These are phyloP conservation scores for Andinoacara biseriatus DNA, from an alignment of 2,113 vertebrate genomes.

Conservation along the genomic window DNA sequence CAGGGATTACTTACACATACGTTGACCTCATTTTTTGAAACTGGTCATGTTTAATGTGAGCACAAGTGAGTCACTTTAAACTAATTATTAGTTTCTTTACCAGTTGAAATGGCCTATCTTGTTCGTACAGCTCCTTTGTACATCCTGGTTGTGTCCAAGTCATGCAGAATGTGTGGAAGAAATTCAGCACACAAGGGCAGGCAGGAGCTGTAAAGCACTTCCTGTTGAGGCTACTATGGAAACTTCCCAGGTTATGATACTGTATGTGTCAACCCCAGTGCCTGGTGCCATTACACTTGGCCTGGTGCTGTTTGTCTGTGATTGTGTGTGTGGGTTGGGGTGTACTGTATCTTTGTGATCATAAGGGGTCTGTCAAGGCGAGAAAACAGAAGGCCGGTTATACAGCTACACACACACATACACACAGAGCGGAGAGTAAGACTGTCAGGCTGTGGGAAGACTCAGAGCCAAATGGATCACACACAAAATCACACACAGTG, in stretches of 20 bases:
- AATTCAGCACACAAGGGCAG: constrained; percentile 22
- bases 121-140: neutral
- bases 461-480: constrained; percentile 63
- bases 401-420: constrained; percentile 29
- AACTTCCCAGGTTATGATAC: constrained; percentile 40
- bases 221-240: constrained; percentile 57
- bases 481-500: constrained; percentile 55
- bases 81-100: neutral
- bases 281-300: constrained; percentile 44
- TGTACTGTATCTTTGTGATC: constrained; percentile 43
- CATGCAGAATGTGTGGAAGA: neutral
- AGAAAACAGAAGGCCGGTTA: constrained; percentile 57
- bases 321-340: neutral
- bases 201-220: constrained; percentile 51
- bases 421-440: constrained; percentile 7
- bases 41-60: too few species aligned
- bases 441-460: constrained; percentile 54
- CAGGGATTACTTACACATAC: neutral
- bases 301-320: neutral
- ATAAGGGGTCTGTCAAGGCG: constrained; percentile 44
- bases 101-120: neutral
- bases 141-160: neutral
- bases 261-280: neutral
- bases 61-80: neutral
- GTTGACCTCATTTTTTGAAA: neutral